Evolutionary conservation across 1,140 invertebrate species (phyloP), one percentile per base, ranked within the genome.

Genomic region (Antheraea mylitta): DNA sequence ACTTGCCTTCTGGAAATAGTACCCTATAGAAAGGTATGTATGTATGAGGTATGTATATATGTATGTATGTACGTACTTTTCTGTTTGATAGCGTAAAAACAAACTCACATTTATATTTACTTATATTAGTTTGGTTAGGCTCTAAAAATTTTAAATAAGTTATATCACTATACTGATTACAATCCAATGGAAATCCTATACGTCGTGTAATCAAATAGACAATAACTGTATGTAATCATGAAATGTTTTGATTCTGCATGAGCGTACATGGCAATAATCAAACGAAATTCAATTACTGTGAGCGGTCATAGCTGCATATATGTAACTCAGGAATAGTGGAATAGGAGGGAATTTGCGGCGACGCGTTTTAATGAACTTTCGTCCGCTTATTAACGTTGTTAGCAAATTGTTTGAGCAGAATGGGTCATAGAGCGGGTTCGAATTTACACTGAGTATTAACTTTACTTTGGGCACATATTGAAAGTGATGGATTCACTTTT

Each of bases 281-380:
- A 69, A 30, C 18, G 18, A 71, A 72, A 79, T 86, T 80, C 81
- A 79, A 86, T 86, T 80, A 80, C 76, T n/a, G 66, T 68, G 67
- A 61, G 67, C 70, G 67, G 71, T 60, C 60, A 70, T 53, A 67
- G 69, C 67, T 72, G 64, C 62, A 67, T 79, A 81, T 80, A 74
- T 72, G 73, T 69, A 73, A 64, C 66, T 18, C 69, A 69, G 65
- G 59, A 80, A 82, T 81, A 45, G 53, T 18, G 48, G 65, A 58
- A 37, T 48, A 68, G 65, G 45, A 48, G 48, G 59, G 65, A n/a
- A 66, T 66, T 81, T 82, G 78, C 69, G 78, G 81, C 77, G 64
- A 74, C 72, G 71, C 70, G 74, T 82, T 81, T 82, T 78, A 85
- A 85, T 85, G 75, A 85, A 73, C 74, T 83, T 67, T 72, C 53